These are phyloP conservation scores for Drosophila maculinotata DNA, from an alignment of 2,888 invertebrate species.

Conservation along the genomic window DNA sequence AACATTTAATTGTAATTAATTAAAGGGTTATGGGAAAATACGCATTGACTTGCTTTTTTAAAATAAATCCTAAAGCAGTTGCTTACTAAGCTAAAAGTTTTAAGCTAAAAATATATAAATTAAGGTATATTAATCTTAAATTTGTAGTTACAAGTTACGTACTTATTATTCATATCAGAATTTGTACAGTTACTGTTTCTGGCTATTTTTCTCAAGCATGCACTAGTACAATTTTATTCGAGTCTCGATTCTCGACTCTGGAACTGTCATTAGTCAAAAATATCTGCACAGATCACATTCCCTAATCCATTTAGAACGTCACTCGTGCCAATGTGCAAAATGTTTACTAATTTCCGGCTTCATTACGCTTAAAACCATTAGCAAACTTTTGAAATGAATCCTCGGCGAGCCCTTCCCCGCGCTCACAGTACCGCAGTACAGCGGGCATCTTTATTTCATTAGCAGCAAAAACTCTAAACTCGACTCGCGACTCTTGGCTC, in stretches of 20 bases:
- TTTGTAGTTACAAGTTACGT: too few relatives aligned
- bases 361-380: constrained; percentile 79
- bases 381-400: constrained; percentile 73
- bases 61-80: too few relatives aligned
- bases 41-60: too few relatives aligned
- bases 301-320: constrained; percentile 10
- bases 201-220: background rate
- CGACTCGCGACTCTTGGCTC: constrained; percentile 48
- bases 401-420: constrained; percentile 16
- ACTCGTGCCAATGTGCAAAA: constrained; percentile 55
- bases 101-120: too few relatives aligned
- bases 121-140: too few relatives aligned
- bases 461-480: constrained; percentile 50
- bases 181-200: too few relatives aligned
- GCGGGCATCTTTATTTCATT: constrained; percentile 68
- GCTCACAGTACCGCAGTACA: constrained; percentile 23
- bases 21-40: background rate
- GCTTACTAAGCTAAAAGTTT: too few relatives aligned
- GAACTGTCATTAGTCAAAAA: background rate
- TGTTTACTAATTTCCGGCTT: constrained; percentile 80
- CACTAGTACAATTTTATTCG: background rate
- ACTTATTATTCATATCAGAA: too few relatives aligned
- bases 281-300: constrained; percentile 1
- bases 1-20: background rate
- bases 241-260: too few relatives aligned